Base-by-base conservation (phyloP, 2,113 vertebrate species). In the Noctilio leporinus region DNA sequence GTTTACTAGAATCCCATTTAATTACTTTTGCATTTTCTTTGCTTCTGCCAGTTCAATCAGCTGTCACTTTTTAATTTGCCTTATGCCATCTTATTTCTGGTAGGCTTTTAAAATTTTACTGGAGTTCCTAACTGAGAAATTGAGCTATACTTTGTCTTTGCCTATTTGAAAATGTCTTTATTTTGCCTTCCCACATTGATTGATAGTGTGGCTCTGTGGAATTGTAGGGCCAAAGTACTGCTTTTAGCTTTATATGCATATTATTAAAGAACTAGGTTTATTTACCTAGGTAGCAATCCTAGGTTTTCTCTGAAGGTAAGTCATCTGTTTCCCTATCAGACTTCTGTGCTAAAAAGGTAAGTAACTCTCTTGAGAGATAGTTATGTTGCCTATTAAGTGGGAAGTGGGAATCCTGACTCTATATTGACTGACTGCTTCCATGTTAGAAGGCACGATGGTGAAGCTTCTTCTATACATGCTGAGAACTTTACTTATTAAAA, bases 31-130 rank as follows among this genome's bases (percentile, higher is more conserved):
- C 12, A 78, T 40, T 72, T 78, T 45, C 28, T 82, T 59, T 77
- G 28, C 49, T 89, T 86, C 4, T 53, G 6, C n/a, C 9, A 26
- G 8, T 51, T 92, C 26, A 51, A 30, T 85, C 33, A 69, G 51
- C 53, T 81, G 35, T 75, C 28, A 17, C 22, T 64, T 81, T 82
- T 65, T 43, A 64, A 81, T 53, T 93, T 77, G 59, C 53, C 45
- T 89, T 28, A 17, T 80, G 20, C 15, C 49, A 85, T 89, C 51
- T 75, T 86, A 38, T 81, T 92, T 81, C 10, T 85, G 62, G 14
- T 22, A 49, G 33, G 0, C 11, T 70, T 93, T 95, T 45, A 92
- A 55, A 38, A 28, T 89, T 72, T 65, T 57, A 57, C 53, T 83
- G 35, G 4, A 86, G 26, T 51, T 33, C 28, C n/a, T 81, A 20